Conservation (phyloP, 2,113 vertebrate species). For the Redunca redunca region DNA sequence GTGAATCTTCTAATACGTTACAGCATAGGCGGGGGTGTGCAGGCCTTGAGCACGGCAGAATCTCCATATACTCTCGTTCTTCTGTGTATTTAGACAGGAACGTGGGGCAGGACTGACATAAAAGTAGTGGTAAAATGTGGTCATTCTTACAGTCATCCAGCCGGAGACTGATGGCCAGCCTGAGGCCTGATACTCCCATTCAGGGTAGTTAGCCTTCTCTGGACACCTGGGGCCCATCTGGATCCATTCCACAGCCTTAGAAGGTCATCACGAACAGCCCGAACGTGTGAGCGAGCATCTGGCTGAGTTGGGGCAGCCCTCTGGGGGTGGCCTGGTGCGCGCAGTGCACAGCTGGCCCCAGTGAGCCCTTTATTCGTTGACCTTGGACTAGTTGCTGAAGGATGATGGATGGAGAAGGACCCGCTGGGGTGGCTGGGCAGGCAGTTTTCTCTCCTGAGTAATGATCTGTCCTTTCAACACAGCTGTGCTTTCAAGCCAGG, state of each 20-base stretch:
- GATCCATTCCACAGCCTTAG: not conserved
- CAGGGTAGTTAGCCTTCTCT: not conserved
- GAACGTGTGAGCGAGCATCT: not conserved
- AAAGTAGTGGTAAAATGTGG: not conserved
- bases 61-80: not conserved
- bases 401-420: conserved; percentile 32
- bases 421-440: not conserved
- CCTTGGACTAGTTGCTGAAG: not conserved
- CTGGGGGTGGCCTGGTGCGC: not conserved
- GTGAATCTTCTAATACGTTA: not conserved
- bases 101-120: not conserved
- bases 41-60: not conserved
- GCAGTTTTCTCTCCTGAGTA: not conserved
- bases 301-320: not conserved
- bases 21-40: not conserved
- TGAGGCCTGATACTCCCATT: not conserved
- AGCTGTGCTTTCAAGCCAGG: conserved; percentile 43
- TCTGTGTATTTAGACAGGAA: not conserved
- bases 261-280: not conserved
- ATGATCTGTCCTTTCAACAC: conserved; percentile 46
- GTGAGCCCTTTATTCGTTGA: conserved; percentile 32
- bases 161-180: not conserved
- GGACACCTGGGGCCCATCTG: not conserved
- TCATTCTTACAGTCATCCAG: not conserved
- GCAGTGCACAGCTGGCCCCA: not conserved